Conservation (phyloP, 2,113 vertebrate genomes). For the Xyrauchen texanus region DNA sequence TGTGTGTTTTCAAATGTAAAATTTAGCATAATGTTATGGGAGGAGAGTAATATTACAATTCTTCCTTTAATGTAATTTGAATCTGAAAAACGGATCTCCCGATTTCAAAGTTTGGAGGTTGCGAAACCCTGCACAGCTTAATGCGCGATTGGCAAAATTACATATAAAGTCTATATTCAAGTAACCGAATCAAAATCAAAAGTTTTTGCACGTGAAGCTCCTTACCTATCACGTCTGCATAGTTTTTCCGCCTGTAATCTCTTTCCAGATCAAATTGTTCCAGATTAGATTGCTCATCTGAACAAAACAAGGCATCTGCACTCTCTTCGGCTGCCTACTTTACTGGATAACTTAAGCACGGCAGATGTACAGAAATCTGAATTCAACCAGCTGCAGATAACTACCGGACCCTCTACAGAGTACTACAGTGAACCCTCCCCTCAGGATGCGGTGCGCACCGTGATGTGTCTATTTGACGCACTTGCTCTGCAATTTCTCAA, state of each 20-base stretch:
- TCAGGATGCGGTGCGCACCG: background rate
- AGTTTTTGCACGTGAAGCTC: background rate
- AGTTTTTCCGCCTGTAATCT: conserved; percentile 4
- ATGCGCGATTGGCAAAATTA: too few species aligned
- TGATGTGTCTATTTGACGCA: too few species aligned
- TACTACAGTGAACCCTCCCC: background rate
- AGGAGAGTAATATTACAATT: too few species aligned
- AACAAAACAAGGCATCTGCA: background rate
- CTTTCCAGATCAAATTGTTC: background rate
- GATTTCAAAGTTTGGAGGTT: too few species aligned
- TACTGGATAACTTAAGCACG: background rate
- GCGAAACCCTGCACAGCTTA: too few species aligned
- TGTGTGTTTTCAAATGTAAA: too few species aligned
- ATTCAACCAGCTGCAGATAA: background rate
- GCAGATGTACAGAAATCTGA: background rate
- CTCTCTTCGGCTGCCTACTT: background rate
- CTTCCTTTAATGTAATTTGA: too few species aligned
- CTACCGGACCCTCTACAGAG: too few species aligned
- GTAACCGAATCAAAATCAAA: background rate
- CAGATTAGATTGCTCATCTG: background rate
- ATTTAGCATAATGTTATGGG: too few species aligned
- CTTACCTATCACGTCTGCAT: conserved; percentile 25
- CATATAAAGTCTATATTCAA: too few species aligned
- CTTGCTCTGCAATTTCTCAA: too few species aligned
- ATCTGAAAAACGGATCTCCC: too few species aligned